Evolutionary conservation across 2,113 vertebrate species (phyloP), one percentile per base, ranked within the genome.

Genomic region (Taxidea taxus): DNA sequence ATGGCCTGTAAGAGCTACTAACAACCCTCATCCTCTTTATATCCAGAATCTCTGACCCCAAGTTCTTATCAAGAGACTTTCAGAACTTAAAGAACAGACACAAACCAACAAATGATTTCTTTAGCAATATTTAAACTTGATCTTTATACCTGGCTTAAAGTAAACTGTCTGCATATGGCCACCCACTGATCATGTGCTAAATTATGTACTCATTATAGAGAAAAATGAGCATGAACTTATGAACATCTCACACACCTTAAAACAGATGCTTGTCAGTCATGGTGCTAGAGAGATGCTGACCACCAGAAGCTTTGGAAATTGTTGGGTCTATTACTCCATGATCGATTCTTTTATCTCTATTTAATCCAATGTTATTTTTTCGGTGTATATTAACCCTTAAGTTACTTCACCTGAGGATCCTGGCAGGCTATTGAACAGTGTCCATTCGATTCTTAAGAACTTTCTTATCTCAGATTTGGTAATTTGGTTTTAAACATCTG

Each of bases 401-500:
- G 23, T 75, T 42, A 66, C 29, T 95, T 87, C 56, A 68, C 4
- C 29, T 29, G 42, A 88, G 42, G 34, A 56, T 47, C 42, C 60
- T 51, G 62, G 54, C 66, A 89, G 72, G 78, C 39, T 85, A 18
- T 85, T 88, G 81, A 86, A 89, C 51, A 66, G 34, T 54, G 49
- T 68, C 72, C 60, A 77, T 95, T 68, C 82, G 72, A 89, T 93
- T 60, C 25, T 81, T 94, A 82, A 77, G 4, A 81, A 92, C 11
- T 1, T 80, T 96, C 78, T 96, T 88, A 74, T 95, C 94, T 97
- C 82, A 23, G 12, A 62, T 56, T 83, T 37, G 7, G 34, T 56
- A 31, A 97, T 93, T 97, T 86, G 18, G 11, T 91, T 94, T 87
- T 86, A 96, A 98, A 89, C 58, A 90, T 64, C 51, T 44, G 27